phyloP scores from a whole-genome alignment of 64 coral and sea anemone species.

The Pocillopora verrucosa region DNA sequence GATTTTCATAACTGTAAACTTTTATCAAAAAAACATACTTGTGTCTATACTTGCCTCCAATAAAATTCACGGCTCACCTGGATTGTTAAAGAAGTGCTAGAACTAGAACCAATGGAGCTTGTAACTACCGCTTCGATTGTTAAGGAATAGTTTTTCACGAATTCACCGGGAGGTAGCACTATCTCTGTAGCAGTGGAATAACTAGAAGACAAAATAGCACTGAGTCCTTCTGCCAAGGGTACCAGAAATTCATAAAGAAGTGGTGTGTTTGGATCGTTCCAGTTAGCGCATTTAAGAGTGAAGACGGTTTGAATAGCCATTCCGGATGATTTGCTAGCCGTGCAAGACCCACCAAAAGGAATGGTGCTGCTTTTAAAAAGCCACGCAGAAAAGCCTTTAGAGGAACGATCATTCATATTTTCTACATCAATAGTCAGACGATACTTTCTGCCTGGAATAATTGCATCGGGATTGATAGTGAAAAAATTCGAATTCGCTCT shows the following conservation, averaged over 20 bases:
- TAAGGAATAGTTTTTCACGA: neutral
- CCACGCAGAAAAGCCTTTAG: conserved; percentile 48
- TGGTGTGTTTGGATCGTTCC: conserved; percentile 34
- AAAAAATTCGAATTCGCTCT: conserved; percentile 31
- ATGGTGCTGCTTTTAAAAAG: conserved; percentile 50
- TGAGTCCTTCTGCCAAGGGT: conserved; percentile 31
- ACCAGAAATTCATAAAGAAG: conserved; percentile 64
- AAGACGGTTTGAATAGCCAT: conserved; percentile 50
- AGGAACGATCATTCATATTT: neutral
- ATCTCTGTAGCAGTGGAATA: neutral
- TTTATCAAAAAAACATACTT: neutral
- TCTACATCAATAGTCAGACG: conserved; percentile 22
- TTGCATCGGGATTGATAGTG: conserved; percentile 20
- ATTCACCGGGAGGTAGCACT: conserved; percentile 55
- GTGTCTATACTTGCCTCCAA: too few species aligned
- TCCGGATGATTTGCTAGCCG: conserved; percentile 23
- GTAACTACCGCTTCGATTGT: conserved; percentile 9
- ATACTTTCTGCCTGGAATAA: conserved; percentile 32
- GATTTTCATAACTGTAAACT: neutral
- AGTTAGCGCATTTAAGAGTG: conserved; percentile 20
- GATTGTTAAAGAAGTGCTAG: neutral
- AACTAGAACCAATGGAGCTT: neutral
- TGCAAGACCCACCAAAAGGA: conserved; percentile 32
- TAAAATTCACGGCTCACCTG: neutral
- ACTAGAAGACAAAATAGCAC: conserved; percentile 53